Base-by-base conservation (phyloP, 2,797 vertebrate species). In the Denticeps clupeoides region DNA sequence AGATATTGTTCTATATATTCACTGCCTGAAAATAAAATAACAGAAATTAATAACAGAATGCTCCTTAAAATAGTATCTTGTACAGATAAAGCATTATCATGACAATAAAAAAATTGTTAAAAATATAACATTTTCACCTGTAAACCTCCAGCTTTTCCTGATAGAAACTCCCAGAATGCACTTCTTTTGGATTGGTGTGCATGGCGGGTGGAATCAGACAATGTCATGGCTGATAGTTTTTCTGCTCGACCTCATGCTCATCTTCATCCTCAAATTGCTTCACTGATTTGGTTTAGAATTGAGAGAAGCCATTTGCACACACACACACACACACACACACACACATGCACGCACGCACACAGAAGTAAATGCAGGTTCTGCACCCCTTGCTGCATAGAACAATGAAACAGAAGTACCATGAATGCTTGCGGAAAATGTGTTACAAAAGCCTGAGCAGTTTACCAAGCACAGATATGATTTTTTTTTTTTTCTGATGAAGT, bases 391-490 rank as follows among this genome's bases (percentile, higher is more conserved):
- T 6, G 23, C 23, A 5, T 27, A 43, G 16, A 35, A 38, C 35
- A 35, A 10, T 38, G 35, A 38, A 38, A 21, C 35, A 38, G 35
- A 21, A 21, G 35, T 38, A 35, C 18, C 38, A 35, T 38, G 38
- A 38, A 38, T 38, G 38, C 35, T 21, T 18, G 38, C 38, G 35
- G 35, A 38, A 38, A 38, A 47, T 19, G 10, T 35, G 13, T 37
- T n/a, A n/a, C n/a, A n/a, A n/a, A n/a, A n/a, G n/a, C n/a, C n/a
- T n/a, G n/a, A n/a, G n/a, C n/a, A n/a, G n/a, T n/a, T n/a, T n/a
- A n/a, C n/a, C n/a, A n/a, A n/a, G n/a, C n/a, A n/a, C n/a, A n/a
- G n/a, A n/a, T n/a, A n/a, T n/a, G n/a, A n/a, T n/a, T n/a, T n/a
- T n/a, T n/a, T n/a, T n/a, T n/a, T n/a, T n/a, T 19, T 19, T 19